Evolutionary conservation across 1,140 invertebrate species (phyloP).

Genomic region (Leptoteleia sp.): DNA sequence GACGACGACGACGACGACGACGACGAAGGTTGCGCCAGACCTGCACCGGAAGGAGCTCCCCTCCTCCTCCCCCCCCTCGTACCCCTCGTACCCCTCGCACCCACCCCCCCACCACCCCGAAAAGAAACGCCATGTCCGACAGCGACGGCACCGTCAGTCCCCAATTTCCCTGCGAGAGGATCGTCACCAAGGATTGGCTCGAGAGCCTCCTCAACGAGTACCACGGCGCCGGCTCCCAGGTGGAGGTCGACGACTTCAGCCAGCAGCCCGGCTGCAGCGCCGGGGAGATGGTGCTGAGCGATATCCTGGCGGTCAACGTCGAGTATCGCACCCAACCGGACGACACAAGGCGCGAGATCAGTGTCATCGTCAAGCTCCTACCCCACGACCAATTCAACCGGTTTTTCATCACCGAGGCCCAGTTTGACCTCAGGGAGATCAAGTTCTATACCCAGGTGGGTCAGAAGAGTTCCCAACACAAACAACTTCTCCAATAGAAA

Average conservation of each 20-base stretch:
- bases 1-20: too few species aligned
- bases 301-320: slow-evolving; percentile 83
- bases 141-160: slow-evolving; percentile 80
- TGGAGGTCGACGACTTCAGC: slow-evolving; percentile 80
- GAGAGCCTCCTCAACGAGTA: slow-evolving; percentile 82
- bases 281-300: slow-evolving; percentile 84
- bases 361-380: slow-evolving; percentile 88
- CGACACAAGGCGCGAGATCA: slow-evolving; percentile 75
- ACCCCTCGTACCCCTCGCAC: too few species aligned
- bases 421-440: slow-evolving; percentile 91
- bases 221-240: slow-evolving; percentile 77
- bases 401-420: slow-evolving; percentile 89
- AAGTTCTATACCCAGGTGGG: slow-evolving; percentile 90
- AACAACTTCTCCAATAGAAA: too few species aligned
- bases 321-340: slow-evolving; percentile 77
- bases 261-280: slow-evolving; percentile 82
- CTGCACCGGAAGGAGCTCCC: neutral
- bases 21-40: neutral
- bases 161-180: slow-evolving; percentile 77
- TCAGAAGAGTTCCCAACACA: too few species aligned
- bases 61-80: too few species aligned
- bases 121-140: slow-evolving; percentile 79
- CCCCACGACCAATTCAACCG: slow-evolving; percentile 88
- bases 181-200: slow-evolving; percentile 84
- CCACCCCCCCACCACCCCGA: too few species aligned